Base-by-base conservation (phyloP, 2,888 invertebrate genomes). In the Platerodrilus igneus region DNA sequence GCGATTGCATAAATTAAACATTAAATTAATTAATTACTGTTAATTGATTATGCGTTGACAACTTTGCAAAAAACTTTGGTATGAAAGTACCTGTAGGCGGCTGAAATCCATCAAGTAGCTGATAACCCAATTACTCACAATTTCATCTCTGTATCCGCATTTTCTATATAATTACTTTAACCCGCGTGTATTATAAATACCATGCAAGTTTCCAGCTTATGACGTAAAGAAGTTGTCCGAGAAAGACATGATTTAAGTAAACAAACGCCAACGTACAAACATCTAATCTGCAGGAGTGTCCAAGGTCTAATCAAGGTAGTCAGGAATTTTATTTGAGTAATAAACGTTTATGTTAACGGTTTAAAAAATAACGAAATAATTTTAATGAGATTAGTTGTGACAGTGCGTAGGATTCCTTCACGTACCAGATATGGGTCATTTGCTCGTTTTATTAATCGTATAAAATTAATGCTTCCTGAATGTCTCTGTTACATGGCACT, bases 281-380 rank as follows among this genome's bases (percentile, higher is more conserved):
- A 16, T 34, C 38, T 47, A 39, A 39, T 52, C 41, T 52, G 55
- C 49, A 53, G 60, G 60, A 58, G 60, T 59, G 60, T 51, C 58
- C 60, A 60, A 60, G 60, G 60, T 60, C 59, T 53, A 51, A 59
- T 58, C 60, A 60, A 60, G 60, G 60, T 50, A 59, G 59, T 52
- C 58, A 58, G 56, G 58, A 59, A 59, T 60, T 58, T 60, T 58
- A 59, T 56, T n/a, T n/a, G n/a, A n/a, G n/a, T n/a, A n/a, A n/a
- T 52, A 51, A 57, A 56, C 50, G 56, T 60, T 60, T 60, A 59
- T 59, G 58, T 59, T 59, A 59, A 59, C 59, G 58, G 59, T 59
- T 58, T 53, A 53, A 51, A 54, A n/a, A 40, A 55, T 60, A 58
- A 59, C 60, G 60, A 59, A 60, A 60, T 57, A 53, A 46, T 55